Evolutionary conservation across 2,888 invertebrate species (phyloP), one percentile per base, ranked within the genome.

Genomic region (Pemphredon lugubris): DNA sequence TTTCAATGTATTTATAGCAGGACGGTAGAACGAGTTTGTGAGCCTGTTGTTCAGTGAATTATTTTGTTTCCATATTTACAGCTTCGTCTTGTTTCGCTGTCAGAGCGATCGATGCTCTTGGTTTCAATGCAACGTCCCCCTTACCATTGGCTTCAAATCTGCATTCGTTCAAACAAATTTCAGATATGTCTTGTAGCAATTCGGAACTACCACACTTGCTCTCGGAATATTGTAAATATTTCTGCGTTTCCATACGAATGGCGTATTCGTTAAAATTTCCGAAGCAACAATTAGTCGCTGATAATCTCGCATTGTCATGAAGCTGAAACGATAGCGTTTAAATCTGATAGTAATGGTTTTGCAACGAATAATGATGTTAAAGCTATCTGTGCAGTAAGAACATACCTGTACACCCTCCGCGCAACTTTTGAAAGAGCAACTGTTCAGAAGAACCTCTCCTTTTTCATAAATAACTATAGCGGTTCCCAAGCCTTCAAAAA

Each of bases 401-500:
- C 32, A 45, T 83, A 89, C 89, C 84, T 86, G 84, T 45, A 89
- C 70, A 37, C 89, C 85, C 82, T 89, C 80, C 83, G 85, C 32
- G 77, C 87, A 82, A 90, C 88, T 71, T 78, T 87, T 42, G 89
- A 90, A 72, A 81, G 79, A 45, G 87, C 90, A 88, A 88, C 91
- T 66, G 90, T 78, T 71, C 68, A 89, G 81, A 11, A 48, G 44
- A 3, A 82, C 84, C 67, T 87, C 81, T 16, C 86, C 89, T 20
- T 69, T 78, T 44, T 77, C 73, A 63, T 88, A 87, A 61, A 88
- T 86, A 18, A 91, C 90, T 45, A 93, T 84, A 1, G 91, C 92
- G n/a, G 91, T 91, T 6, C 91, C 90, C 83, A 93, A 92, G 37
- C 91, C 90, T 39, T 87, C 87, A 26, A 93, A 90, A 13, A 89